Evolutionary conservation across 2,797 vertebrate genomes (phyloP).

Genomic region (Falco novaeseelandiae): DNA sequence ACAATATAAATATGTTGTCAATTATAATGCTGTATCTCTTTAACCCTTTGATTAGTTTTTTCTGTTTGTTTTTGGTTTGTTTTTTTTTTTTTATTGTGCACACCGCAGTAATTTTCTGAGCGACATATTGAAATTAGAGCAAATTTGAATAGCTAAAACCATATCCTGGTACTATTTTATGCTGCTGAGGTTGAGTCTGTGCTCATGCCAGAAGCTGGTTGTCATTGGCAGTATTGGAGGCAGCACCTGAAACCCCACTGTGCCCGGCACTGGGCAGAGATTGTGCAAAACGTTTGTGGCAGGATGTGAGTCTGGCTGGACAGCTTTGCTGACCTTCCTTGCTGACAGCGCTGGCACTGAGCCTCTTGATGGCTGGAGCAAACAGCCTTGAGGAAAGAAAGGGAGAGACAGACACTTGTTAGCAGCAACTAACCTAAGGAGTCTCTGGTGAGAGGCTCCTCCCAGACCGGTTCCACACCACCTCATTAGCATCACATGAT

Average conservation of each 20-base stretch:
- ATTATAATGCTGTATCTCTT: neutral
- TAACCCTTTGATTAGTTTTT: slow-evolving; percentile 31
- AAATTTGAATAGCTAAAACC: neutral
- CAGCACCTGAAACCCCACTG: neutral
- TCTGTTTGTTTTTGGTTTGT: no score
- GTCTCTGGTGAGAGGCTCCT: neutral
- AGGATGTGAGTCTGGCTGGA: neutral
- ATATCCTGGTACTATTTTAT: neutral
- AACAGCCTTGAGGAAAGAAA: neutral
- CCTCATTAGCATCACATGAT: neutral
- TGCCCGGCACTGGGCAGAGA: neutral
- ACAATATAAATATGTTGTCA: neutral
- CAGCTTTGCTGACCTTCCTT: neutral
- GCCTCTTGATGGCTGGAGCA: neutral
- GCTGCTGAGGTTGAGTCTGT: neutral
- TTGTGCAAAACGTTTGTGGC: neutral
- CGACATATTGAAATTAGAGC: neutral
- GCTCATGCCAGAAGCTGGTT: neutral
- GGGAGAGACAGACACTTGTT: neutral
- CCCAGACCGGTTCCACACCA: neutral
- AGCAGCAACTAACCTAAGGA: neutral
- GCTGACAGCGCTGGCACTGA: neutral
- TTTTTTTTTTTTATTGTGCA: neutral
- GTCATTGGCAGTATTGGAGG: neutral
- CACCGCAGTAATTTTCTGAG: neutral